phyloP scores from a whole-genome alignment of 2,888 invertebrate species.

The Cryptocheilus praepositus region DNA sequence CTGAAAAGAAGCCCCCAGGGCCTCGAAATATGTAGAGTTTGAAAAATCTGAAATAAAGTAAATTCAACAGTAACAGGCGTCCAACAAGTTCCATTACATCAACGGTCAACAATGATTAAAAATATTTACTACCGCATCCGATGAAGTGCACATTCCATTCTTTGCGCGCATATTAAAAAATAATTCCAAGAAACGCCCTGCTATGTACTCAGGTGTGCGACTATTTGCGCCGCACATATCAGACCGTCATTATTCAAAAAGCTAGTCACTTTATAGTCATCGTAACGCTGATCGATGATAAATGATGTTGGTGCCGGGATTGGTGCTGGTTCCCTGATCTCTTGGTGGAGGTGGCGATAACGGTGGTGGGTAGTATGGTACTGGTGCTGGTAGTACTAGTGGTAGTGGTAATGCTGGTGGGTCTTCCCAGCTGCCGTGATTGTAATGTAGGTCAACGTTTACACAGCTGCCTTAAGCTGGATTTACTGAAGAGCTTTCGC shows the following conservation, averaged over 20 bases:
- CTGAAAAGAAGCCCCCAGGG: too few relatives aligned
- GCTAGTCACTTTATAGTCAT: slow-evolving; percentile 43
- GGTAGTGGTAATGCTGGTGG: slow-evolving; percentile 34
- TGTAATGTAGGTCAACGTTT: slow-evolving; percentile 74
- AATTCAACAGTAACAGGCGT: too few relatives aligned
- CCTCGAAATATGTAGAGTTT: too few relatives aligned
- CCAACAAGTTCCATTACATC: too few relatives aligned
- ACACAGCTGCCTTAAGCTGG: slow-evolving; percentile 73
- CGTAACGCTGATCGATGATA: not conserved
- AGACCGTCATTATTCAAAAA: not conserved
- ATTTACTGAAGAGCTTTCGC: slow-evolving; percentile 72
- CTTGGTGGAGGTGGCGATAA: not conserved
- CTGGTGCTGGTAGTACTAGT: slow-evolving; percentile 34
- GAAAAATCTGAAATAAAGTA: too few relatives aligned
- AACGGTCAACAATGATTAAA: too few relatives aligned
- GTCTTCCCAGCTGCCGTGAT: slow-evolving; percentile 58
- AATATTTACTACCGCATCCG: slow-evolving; percentile 15
- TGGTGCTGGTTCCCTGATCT: not conserved
- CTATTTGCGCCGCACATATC: not conserved
- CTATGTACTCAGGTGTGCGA: slow-evolving; percentile 22
- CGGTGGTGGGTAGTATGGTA: not conserved
- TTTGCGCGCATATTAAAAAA: slow-evolving; percentile 28
- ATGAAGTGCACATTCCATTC: slow-evolving; percentile 19
- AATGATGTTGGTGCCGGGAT: not conserved
- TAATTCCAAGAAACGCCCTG: slow-evolving; percentile 30